Evolutionary conservation across 2,888 invertebrate species (phyloP).

Genomic region (Trichogramma evanescens): DNA sequence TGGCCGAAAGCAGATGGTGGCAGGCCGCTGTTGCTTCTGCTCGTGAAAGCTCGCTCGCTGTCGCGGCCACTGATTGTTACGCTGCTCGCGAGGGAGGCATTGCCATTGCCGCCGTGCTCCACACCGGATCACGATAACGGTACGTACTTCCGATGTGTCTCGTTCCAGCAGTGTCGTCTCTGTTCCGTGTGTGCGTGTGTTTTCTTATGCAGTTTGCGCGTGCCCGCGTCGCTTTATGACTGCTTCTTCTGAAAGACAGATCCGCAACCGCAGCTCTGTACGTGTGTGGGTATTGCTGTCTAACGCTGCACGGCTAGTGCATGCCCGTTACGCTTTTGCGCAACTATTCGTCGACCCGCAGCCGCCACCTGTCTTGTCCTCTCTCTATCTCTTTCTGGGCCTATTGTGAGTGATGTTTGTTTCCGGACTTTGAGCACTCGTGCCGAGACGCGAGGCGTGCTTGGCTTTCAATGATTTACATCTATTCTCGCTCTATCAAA

Average conservation of each 20-base stretch:
- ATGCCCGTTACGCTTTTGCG: neutral
- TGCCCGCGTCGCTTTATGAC: neutral
- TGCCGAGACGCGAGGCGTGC: neutral
- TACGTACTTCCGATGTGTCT: slow-evolving; percentile 14
- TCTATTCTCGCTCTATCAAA: too few species aligned
- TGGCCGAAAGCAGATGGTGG: too few species aligned
- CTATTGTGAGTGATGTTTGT: neutral
- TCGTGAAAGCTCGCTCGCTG: too few species aligned
- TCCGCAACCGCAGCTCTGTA: neutral
- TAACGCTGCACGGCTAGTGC: neutral
- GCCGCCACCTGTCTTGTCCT: neutral
- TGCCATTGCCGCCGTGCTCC: too few species aligned
- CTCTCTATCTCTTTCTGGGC: neutral
- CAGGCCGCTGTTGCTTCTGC: too few species aligned
- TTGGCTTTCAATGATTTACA: too few species aligned
- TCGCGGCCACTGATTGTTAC: too few species aligned
- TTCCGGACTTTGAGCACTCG: neutral
- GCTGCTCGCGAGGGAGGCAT: too few species aligned
- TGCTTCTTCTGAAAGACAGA: neutral
- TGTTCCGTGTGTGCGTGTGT: neutral
- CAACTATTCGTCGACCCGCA: too few species aligned
- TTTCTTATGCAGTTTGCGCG: neutral
- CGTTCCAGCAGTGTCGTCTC: neutral
- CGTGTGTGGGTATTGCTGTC: neutral
- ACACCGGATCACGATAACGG: slow-evolving; percentile 13